Evolutionary conservation across 2,113 vertebrate species (phyloP), one percentile per base, ranked within the genome.

Genomic region (Grantiella picta): DNA sequence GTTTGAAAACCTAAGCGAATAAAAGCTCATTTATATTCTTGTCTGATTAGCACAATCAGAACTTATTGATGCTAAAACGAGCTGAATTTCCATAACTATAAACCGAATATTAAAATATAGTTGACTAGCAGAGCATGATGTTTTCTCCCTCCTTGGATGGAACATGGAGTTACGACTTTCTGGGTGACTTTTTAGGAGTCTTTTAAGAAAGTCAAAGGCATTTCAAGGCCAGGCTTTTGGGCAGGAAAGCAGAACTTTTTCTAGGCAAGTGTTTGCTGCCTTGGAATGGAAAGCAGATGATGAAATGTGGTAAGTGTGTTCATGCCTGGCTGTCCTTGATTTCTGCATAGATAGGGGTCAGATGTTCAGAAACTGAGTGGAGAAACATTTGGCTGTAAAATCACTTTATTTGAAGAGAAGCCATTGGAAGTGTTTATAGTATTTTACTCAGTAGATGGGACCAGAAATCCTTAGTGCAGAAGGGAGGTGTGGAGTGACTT

Each of bases 1-100:
- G 7, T 86, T 79, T 87, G 79, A 89, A 86, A 94, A 83, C 77
- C 38, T 22, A 60, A 82, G 54, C 76, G 7, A 89, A 83, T 78
- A 81, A 92, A 91, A 80, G 29, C 89, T 91, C 78, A 90, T 92
- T 95, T 92, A 76, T 90, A 92, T 92, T 96, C 93, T 57, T 49
- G 61, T 78, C 82, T 95, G 92, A 85, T 94, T 91, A 94, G 81
- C 78, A 94, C 82, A 94, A 92, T 95, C 93, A 94, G 95, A 77
- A 92, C 81, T 87, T 87, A 91, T 45, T 95, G 90, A 69, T 96
- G 89, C 89, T 95, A 94, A 95, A 95, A 91, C 23, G 42, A 91
- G 59, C 63, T 17, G 19, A n/a, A 90, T 91, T 93, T 94, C 77
- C 66, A 60, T 94, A 93, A 86, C 82, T 88, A 60, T 70, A 90